Evolutionary conservation across 2,113 vertebrate genomes (phyloP).

Genomic region (Ameiurus melas): DNA sequence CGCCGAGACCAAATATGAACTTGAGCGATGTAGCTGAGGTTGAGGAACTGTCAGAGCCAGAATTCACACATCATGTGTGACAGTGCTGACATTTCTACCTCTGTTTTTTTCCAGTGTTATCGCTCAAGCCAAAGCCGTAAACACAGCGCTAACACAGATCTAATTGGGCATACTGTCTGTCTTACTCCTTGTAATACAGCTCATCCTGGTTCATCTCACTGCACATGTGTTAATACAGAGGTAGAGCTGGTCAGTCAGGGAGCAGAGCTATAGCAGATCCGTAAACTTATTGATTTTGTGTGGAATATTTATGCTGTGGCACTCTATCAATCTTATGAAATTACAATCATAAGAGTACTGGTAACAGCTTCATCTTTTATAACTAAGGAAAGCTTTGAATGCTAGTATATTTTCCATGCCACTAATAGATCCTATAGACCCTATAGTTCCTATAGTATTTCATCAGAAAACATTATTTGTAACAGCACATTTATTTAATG

Average conservation of each 20-base stretch:
- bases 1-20: not conserved
- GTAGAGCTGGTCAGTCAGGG: not conserved
- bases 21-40: not conserved
- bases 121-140: not conserved
- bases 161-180: not conserved
- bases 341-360: not conserved
- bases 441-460: too few relatives aligned
- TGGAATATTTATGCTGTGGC: conserved; percentile 31
- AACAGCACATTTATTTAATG: not conserved
- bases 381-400: not conserved
- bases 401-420: too few relatives aligned
- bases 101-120: not conserved
- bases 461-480: not conserved
- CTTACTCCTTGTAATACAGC: not conserved
- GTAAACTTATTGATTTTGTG: conserved; percentile 38
- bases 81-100: not conserved
- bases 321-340: too few relatives aligned
- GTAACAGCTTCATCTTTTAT: not conserved
- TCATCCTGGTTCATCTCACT: not conserved
- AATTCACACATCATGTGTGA: not conserved
- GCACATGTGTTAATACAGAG: not conserved
- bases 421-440: not conserved
- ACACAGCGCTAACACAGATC: not conserved
- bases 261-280: not conserved
- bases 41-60: not conserved